A percentile compares a stretch with the other conserved stretches of the same genome.
Conservation (phyloP, 2,113 vertebrate species). For the Microcebus murinus region DNA sequence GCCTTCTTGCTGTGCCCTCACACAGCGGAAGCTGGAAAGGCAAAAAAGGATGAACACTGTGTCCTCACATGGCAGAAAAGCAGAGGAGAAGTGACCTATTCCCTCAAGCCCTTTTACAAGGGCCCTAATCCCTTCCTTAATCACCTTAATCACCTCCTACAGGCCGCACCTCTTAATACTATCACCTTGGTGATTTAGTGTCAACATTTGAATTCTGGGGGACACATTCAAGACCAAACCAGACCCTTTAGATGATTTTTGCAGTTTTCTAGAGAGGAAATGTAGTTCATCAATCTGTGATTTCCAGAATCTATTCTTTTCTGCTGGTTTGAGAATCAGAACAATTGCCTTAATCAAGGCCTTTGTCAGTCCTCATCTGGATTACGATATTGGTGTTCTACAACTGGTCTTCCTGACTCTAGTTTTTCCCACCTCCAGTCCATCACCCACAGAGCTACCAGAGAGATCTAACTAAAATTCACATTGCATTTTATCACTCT, state of each 20-base stretch:
- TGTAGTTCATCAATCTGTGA: not conserved
- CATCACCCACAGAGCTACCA: not conserved
- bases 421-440: not conserved
- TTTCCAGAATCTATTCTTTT: not conserved
- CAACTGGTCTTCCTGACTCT: not conserved
- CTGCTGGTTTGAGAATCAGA: not conserved
- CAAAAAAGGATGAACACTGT: not conserved
- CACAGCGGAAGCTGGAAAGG: too few species aligned
- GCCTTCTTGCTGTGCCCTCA: too few species aligned
- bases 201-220: not conserved
- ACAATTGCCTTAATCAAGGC: too few species aligned
- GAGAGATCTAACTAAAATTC: not conserved
- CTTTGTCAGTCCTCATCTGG: not conserved
- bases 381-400: not conserved
- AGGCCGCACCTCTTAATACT: too few species aligned
- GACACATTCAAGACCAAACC: not conserved
- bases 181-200: not conserved
- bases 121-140: not conserved
- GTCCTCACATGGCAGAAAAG: not conserved
- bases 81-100: not conserved
- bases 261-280: not conserved
- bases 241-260: not conserved
- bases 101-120: not conserved
- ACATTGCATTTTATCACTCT: not conserved
- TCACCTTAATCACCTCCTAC: not conserved